These are phyloP conservation scores for Syritta pipiens DNA, from an alignment of 2,888 invertebrate species.

Conservation along the genomic window DNA sequence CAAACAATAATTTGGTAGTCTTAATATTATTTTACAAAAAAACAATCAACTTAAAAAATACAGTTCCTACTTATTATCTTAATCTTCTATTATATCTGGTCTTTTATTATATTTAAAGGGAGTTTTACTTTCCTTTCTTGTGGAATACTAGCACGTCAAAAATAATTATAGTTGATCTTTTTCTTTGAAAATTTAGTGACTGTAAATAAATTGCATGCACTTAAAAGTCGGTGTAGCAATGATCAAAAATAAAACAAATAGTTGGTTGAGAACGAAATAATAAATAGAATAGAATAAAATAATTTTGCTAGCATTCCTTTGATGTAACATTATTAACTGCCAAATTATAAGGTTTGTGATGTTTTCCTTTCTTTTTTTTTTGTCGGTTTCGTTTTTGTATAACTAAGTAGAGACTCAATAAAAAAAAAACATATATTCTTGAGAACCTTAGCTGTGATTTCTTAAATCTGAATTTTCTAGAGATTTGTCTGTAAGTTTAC, in stretches of 20 bases:
- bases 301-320: too few relatives aligned
- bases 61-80: constrained; percentile 46
- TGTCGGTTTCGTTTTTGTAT: not conserved
- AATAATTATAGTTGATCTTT: not conserved
- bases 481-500: constrained; percentile 80
- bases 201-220: too few relatives aligned
- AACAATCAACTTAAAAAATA: constrained; percentile 57
- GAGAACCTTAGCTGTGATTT: not conserved
- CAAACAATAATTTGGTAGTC: constrained; percentile 49
- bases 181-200: too few relatives aligned
- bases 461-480: constrained; percentile 40
- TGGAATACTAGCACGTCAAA: not conserved
- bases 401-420: too few relatives aligned
- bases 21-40: constrained; percentile 60
- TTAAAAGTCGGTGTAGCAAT: too few relatives aligned
- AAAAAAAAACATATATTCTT: not conserved
- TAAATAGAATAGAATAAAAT: too few relatives aligned
- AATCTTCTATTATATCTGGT: constrained; percentile 41
- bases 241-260: too few relatives aligned
- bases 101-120: constrained; percentile 19
- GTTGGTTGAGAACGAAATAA: too few relatives aligned
- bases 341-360: too few relatives aligned
- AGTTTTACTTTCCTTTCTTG: not conserved
- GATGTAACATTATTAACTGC: too few relatives aligned
- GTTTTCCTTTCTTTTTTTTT: not conserved